Evolutionary conservation across 2,888 invertebrate species (phyloP).

Genomic region (Archaeoteleia sp.): DNA sequence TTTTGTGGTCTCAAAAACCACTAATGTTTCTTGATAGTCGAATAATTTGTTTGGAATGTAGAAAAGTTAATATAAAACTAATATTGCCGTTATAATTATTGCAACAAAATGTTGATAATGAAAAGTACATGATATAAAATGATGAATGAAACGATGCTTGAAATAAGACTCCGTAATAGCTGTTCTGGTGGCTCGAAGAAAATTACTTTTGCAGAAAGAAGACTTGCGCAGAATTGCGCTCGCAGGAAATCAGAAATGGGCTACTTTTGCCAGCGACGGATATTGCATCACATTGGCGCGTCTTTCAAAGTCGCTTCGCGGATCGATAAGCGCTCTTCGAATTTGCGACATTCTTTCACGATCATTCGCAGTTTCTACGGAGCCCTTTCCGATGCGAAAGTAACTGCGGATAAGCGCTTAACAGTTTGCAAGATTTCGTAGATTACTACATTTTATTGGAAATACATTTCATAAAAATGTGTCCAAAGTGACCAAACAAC

Average conservation of each 20-base stretch:
- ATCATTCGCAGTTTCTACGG: conserved; percentile 6
- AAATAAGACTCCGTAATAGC: conserved; percentile 14
- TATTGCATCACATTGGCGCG: conserved; percentile 61
- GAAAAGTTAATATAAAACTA: no score
- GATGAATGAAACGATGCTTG: background rate
- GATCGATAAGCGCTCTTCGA: conserved; percentile 65
- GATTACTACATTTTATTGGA: background rate
- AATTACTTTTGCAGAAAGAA: conserved; percentile 8
- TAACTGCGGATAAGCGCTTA: conserved; percentile 3
- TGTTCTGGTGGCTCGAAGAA: conserved; percentile 11
- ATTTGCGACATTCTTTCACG: conserved; percentile 9
- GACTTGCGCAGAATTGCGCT: conserved; percentile 32
- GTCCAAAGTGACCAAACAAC: no score
- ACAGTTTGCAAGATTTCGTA: background rate
- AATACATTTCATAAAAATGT: no score
- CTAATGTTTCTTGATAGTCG: no score
- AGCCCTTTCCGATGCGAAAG: conserved; percentile 6
- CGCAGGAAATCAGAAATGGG: conserved; percentile 58
- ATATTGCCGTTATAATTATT: no score
- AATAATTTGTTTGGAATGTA: no score
- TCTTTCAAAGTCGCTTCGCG: conserved; percentile 60
- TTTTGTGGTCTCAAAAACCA: no score
- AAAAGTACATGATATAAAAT: background rate
- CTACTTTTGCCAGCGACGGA: conserved; percentile 57
- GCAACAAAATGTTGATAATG: conserved; percentile 2